These are phyloP conservation scores for Ictidomys tridecemlineatus DNA, from an alignment of 2,113 vertebrate genomes.

Conservation along the genomic window DNA sequence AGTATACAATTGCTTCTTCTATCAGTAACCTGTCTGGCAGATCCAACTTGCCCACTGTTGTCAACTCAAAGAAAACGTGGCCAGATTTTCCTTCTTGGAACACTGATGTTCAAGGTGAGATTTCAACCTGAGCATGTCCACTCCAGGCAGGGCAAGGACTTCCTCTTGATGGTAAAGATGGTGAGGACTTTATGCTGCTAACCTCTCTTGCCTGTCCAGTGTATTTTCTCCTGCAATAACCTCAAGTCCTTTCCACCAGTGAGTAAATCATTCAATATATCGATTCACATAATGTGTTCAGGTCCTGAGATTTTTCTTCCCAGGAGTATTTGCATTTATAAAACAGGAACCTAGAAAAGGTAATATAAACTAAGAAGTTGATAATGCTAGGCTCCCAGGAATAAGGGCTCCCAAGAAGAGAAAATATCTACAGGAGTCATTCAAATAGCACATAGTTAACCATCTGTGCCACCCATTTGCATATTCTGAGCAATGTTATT, in stretches of 20 bases:
- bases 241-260: neutral
- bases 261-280: neutral
- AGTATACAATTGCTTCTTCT: conserved; percentile 67
- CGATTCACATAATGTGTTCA: neutral
- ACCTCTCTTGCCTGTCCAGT: neutral
- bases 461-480: neutral
- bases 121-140: neutral
- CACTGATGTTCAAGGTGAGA: neutral
- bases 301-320: neutral
- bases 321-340: neutral
- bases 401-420: neutral
- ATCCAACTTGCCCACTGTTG: neutral
- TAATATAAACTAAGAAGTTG: neutral
- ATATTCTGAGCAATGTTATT: neutral
- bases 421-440: neutral
- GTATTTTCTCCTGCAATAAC: neutral
- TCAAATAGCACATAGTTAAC: neutral
- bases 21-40: conserved; percentile 38
- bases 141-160: neutral
- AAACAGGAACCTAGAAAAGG: neutral
- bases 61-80: neutral
- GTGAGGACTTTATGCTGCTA: neutral
- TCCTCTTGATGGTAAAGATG: neutral
- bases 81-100: neutral
- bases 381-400: neutral